Conservation (phyloP, 2,888 invertebrate genomes). For the Poecilus cupreus region DNA sequence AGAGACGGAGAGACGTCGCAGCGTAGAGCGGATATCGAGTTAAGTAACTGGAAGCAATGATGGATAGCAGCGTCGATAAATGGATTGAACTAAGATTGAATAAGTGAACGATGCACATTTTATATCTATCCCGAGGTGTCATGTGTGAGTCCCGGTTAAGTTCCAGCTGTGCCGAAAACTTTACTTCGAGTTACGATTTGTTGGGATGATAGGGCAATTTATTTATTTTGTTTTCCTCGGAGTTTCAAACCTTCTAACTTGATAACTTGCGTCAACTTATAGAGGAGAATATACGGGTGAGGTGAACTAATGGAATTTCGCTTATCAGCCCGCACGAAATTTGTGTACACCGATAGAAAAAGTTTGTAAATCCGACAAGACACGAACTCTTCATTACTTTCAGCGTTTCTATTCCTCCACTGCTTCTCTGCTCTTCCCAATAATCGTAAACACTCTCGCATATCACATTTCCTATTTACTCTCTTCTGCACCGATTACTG, state of each 20-base stretch:
- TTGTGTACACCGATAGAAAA: slow-evolving; percentile 39
- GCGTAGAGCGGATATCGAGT: slow-evolving; percentile 52
- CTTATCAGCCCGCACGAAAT: slow-evolving; percentile 12
- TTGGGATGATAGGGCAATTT: slow-evolving; percentile 46
- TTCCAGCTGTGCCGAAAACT: slow-evolving; percentile 47
- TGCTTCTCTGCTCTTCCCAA: not conserved
- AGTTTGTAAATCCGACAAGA: slow-evolving; percentile 23
- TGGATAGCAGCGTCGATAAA: slow-evolving; percentile 57
- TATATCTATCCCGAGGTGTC: slow-evolving; percentile 54
- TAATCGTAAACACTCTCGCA: slow-evolving; percentile 7
- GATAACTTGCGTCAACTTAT: slow-evolving; percentile 45
- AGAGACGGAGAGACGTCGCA: not conserved
- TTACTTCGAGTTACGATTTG: slow-evolving; percentile 45
- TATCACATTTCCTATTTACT: not conserved
- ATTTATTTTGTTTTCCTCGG: slow-evolving; percentile 47
- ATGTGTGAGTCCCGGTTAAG: slow-evolving; percentile 34
- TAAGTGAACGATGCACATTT: slow-evolving; percentile 59
- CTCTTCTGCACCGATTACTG: slow-evolving; percentile 7
- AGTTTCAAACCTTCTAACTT: slow-evolving; percentile 45
- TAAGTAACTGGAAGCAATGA: slow-evolving; percentile 59
- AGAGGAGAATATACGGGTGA: slow-evolving; percentile 38
- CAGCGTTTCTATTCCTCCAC: not conserved
- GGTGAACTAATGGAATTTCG: slow-evolving; percentile 39
- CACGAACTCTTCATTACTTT: slow-evolving; percentile 37
- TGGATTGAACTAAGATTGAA: slow-evolving; percentile 60